Conservation (phyloP, 1,140 invertebrate species). For the Caerostris darwini region DNA sequence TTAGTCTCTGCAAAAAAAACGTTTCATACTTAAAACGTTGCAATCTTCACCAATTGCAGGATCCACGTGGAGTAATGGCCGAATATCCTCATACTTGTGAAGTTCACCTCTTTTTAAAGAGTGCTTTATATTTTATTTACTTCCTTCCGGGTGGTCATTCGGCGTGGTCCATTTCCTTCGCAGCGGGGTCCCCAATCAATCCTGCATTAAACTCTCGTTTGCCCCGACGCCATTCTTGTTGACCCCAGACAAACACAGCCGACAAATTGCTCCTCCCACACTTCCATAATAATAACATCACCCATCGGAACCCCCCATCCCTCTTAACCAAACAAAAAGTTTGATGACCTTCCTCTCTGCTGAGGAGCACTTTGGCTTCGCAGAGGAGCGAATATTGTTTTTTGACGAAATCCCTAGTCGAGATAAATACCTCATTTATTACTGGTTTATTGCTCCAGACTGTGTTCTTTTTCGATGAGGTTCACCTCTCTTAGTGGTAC, state of each 20-base stretch:
- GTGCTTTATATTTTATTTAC: neutral
- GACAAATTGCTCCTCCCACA: conserved; percentile 69
- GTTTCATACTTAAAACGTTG: too few relatives aligned
- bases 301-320: neutral
- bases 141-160: neutral
- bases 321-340: conserved; percentile 66
- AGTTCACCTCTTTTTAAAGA: neutral
- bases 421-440: conserved; percentile 55
- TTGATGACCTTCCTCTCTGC: conserved; percentile 55
- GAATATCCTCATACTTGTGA: too few relatives aligned
- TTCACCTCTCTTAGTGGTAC: too few relatives aligned
- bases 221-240: conserved; percentile 62
- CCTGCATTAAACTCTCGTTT: conserved; percentile 73
- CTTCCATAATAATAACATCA: conserved; percentile 67
- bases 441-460: neutral
- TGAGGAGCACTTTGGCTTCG: neutral
- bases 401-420: conserved; percentile 57
- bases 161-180: conserved; percentile 54
- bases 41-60: too few relatives aligned
- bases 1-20: too few relatives aligned
- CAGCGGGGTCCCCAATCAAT: conserved; percentile 64
- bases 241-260: conserved; percentile 71
- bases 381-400: conserved; percentile 38
- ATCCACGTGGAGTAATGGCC: too few relatives aligned
- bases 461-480: neutral